A percentile compares a stretch with the other conserved stretches of the same genome.
Evolutionary conservation across 2,113 vertebrate genomes (phyloP).

Genomic region (Pseudopodoces humilis): DNA sequence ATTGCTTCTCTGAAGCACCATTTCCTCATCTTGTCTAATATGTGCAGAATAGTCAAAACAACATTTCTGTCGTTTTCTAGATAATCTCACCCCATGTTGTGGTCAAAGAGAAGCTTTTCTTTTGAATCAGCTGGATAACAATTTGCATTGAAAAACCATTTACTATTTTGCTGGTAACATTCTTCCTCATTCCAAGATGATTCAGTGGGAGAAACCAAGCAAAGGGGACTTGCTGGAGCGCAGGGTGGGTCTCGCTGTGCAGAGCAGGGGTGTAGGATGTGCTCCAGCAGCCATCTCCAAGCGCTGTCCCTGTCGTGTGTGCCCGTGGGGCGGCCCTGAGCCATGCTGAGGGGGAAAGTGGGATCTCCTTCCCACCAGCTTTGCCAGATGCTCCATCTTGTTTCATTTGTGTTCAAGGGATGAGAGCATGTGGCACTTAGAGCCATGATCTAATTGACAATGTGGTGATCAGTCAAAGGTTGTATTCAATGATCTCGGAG

Average conservation of each 20-base stretch:
- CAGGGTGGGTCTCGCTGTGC: accelerated
- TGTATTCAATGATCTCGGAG: not conserved
- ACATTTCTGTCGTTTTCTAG: accelerated
- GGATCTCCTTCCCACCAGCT: not conserved
- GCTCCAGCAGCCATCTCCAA: not conserved
- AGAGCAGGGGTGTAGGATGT: not conserved
- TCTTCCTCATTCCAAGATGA: not conserved
- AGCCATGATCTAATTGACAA: not conserved
- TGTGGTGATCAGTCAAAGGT: not conserved
- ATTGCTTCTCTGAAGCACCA: not conserved
- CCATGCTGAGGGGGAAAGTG: accelerated
- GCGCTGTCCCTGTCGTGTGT: accelerated
- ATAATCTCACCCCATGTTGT: no score
- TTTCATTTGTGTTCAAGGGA: not conserved
- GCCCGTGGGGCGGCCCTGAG: not conserved
- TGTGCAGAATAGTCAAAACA: not conserved
- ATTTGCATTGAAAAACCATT: not conserved
- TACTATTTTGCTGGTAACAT: not conserved
- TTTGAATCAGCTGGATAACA: not conserved
- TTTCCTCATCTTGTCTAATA: not conserved
- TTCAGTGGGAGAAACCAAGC: not conserved
- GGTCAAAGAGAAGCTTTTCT: not conserved
- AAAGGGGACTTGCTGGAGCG: accelerated
- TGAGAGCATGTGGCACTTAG: not conserved
- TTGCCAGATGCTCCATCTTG: not conserved